phyloP scores from a whole-genome alignment of 2,113 vertebrate genomes.

The Xiphorhynchus elegans region DNA sequence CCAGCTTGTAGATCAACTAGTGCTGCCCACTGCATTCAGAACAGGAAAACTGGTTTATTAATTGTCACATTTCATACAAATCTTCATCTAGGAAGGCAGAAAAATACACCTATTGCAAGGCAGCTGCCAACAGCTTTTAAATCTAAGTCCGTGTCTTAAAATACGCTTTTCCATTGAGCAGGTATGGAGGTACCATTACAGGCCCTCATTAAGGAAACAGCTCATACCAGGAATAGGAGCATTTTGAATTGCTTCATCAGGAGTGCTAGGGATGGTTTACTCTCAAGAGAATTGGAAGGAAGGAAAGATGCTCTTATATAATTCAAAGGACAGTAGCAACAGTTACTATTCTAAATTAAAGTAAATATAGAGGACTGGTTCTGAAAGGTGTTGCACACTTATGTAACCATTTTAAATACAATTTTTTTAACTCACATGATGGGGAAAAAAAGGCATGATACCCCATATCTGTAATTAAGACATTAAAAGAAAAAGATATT shows the following conservation, averaged over 20 bases:
- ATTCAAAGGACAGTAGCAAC: neutral
- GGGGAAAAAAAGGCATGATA: neutral
- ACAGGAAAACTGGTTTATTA: neutral
- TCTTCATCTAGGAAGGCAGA: neutral
- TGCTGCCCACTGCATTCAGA: neutral
- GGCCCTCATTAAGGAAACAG: neutral
- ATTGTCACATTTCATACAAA: neutral
- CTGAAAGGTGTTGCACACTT: neutral
- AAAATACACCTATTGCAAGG: slow-evolving; percentile 3
- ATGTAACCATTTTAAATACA: fast-evolving
- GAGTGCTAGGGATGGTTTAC: neutral
- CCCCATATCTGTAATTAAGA: neutral
- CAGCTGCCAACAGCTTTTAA: slow-evolving; percentile 16
- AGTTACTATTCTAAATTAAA: neutral
- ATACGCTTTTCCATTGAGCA: neutral
- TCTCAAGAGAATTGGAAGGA: neutral
- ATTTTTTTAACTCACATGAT: neutral
- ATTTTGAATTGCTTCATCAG: neutral
- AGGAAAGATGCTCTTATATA: neutral
- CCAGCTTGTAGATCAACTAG: neutral
- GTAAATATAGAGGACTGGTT: neutral
- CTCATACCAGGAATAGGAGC: neutral
- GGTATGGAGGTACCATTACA: neutral
- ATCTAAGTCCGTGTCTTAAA: neutral
- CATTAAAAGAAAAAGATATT: neutral